Evolutionary conservation across 2,888 invertebrate species (phyloP), one percentile per base, ranked within the genome.

Genomic region (Mylabris sibirica): DNA sequence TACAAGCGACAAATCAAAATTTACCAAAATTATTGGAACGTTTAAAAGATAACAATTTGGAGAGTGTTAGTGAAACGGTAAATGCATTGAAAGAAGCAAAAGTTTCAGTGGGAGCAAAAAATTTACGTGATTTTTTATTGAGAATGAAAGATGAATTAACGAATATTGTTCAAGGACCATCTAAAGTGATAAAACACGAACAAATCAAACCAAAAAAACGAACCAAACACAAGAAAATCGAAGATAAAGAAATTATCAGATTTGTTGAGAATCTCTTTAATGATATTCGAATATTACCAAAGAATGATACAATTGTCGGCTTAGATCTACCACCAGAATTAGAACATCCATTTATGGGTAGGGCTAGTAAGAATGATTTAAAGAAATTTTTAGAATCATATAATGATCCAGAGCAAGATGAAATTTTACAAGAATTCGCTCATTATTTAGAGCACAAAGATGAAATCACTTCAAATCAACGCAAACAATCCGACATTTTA

Each of bases 271-370:
- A 53, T n/a, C 34, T 65, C 0, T 65, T 65, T 14, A 61, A 69
- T 30, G 38, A 57, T 8, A 34, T 44, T 4, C 17, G 49, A 44
- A 6, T 26, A 3, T n/a, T 20, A 8, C 24, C 26, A 20, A 57
- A 67, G 9, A 38, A 67, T 63, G 63, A 67, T 57, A 74, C 71
- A 60, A 71, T 64, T 24, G 70, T 75, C n/a, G 74, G 74, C 62
- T 67, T 74, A 60, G 70, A 57, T 68, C 72, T 72, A 30, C 59
- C 76, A 6, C 65, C 69, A 30, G 73, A 74, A 20, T 64, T 79
- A 61, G 60, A 71, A 62, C 75, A 76, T 20, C 81, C 81, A 0
- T 79, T 79, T 64, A 76, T 80, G 77, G 74, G 75, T 22, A 65
- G 75, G 35, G 63, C 75, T 5, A 66, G 76, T 1, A 24, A 71